These are phyloP conservation scores for Dione vanillae DNA, from an alignment of 2,888 invertebrate species.

Conservation along the genomic window DNA sequence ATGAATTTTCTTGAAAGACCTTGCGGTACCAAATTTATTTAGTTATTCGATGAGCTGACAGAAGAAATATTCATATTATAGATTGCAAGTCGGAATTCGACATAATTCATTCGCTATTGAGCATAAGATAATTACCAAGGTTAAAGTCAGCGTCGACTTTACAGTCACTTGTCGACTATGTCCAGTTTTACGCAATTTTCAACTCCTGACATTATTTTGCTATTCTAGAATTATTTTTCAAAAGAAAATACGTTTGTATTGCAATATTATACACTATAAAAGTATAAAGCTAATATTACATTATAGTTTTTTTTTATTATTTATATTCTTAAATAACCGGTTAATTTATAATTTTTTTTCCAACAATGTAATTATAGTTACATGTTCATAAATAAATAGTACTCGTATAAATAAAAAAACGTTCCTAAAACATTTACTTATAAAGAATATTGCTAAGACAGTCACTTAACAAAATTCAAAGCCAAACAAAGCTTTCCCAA, in stretches of 20 bases:
- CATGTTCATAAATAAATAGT: too few relatives aligned
- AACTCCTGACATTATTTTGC: conserved; percentile 36
- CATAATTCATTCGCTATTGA: conserved; percentile 41
- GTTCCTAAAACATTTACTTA: too few relatives aligned
- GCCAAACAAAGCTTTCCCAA: neutral
- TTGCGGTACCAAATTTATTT: too few relatives aligned
- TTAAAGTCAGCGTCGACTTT: conserved; percentile 41
- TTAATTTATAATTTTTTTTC: too few relatives aligned
- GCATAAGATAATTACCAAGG: conserved; percentile 45
- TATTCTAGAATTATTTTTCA: conserved; percentile 19
- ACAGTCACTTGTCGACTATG: conserved; percentile 43
- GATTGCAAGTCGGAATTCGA: conserved; percentile 32
- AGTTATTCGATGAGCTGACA: conserved; percentile 8
- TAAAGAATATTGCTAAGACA: neutral
- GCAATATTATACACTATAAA: too few relatives aligned
- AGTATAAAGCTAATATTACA: too few relatives aligned
- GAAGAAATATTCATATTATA: conserved; percentile 31
- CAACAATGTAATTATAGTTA: too few relatives aligned
- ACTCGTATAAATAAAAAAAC: too few relatives aligned
- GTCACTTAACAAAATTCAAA: neutral
- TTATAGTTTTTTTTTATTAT: too few relatives aligned
- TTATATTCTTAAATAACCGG: too few relatives aligned
- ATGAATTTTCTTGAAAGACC: too few relatives aligned
- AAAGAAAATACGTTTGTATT: neutral
- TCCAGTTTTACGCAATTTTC: conserved; percentile 43